These are phyloP conservation scores for Diplolepis rosae DNA, from an alignment of 2,888 invertebrate genomes.

Conservation along the genomic window DNA sequence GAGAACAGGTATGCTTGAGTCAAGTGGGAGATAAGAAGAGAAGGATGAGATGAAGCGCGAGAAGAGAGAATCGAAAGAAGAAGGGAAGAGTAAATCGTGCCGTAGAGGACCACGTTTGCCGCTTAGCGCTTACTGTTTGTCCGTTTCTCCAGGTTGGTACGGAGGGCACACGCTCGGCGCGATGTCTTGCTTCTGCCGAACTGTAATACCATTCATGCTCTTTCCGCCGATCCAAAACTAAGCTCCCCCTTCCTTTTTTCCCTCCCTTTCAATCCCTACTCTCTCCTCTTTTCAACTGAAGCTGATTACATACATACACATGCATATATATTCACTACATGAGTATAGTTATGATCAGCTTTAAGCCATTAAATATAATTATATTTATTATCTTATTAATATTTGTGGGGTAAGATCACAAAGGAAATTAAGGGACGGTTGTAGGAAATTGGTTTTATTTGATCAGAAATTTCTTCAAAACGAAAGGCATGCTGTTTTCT, in stretches of 20 bases:
- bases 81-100: constrained; percentile 31
- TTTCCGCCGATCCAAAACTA: constrained; percentile 49
- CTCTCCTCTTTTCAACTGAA: background rate
- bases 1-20: constrained; percentile 46
- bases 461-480: no score
- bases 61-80: constrained; percentile 33
- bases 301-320: constrained; percentile 18
- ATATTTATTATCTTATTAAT: no score
- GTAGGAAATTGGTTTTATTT: no score
- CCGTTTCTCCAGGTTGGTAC: constrained; percentile 37
- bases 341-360: no score
- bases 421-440: no score
- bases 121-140: constrained; percentile 32
- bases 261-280: constrained; percentile 23
- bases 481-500: no score
- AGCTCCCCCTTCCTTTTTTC: constrained; percentile 38
- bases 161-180: constrained; percentile 41
- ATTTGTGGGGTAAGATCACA: no score
- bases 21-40: constrained; percentile 42
- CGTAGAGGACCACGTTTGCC: constrained; percentile 14
- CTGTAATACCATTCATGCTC: constrained; percentile 60
- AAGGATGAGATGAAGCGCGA: constrained; percentile 37
- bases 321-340: no score
- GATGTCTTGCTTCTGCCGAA: constrained; percentile 51
- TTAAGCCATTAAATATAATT: no score